phyloP scores from a whole-genome alignment of 1,140 invertebrate species.

The Tetraneura akinire region DNA sequence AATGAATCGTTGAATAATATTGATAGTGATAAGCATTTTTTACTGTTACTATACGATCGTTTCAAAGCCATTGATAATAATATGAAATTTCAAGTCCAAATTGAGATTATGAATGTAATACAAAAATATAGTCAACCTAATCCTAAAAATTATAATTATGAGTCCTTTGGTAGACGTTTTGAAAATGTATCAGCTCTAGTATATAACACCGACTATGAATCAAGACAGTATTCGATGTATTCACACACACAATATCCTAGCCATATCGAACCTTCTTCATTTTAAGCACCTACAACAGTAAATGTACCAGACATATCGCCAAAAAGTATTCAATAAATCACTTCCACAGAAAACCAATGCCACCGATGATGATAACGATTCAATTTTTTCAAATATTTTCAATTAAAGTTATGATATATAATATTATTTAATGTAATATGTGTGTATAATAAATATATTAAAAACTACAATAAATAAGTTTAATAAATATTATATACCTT shows the following conservation, averaged over 20 bases:
- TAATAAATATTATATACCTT: conserved; percentile 5
- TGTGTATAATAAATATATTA: no score
- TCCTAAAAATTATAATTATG: conserved; percentile 16
- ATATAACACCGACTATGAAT: conserved; percentile 20
- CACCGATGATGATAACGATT: conserved; percentile 24
- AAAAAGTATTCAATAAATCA: conserved; percentile 10
- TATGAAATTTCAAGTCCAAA: conserved; percentile 12
- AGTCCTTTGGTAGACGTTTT: conserved; percentile 24
- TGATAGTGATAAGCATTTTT: conserved; percentile 20
- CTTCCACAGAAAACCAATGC: conserved; percentile 10
- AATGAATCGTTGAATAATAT: conserved; percentile 12
- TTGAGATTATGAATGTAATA: no score
- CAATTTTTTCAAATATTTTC: no score
- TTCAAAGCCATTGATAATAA: conserved; percentile 23
- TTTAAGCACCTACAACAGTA: conserved; percentile 18
- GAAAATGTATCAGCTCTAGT: conserved; percentile 19
- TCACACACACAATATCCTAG: conserved; percentile 25
- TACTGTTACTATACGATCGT: no score
- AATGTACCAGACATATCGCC: conserved; percentile 16
- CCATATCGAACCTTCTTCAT: conserved; percentile 19
- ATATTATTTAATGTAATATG: no score
- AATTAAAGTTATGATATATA: no score
- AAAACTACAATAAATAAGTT: no score
- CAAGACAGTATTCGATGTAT: conserved; percentile 22
- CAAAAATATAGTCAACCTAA: conserved; percentile 25